Evolutionary conservation across 1,140 invertebrate species (phyloP), one percentile per base, ranked within the genome.

Genomic region (Gryon sp.): DNA sequence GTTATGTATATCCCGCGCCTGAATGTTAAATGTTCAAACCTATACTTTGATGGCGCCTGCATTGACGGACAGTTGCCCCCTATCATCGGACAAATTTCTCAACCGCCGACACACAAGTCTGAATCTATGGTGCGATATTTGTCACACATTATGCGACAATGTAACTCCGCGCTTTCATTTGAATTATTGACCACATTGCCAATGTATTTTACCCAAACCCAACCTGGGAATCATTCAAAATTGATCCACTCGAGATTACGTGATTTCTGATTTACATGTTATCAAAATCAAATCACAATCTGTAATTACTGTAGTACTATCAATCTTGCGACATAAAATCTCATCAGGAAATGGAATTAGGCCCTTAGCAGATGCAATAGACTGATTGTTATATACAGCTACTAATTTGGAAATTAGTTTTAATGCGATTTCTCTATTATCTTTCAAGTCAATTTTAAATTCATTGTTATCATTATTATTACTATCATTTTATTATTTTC

Each of bases 41-140:
- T n/a, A 9, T 53, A 18, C 22, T 14, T n/a, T 18, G 18, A 74
- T 76, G 81, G 76, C 83, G 79, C 74, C 83, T 78, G 46, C 60
- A 76, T 76, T 85, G 86, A 86, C 83, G 79, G 83, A 84, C 83
- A 86, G 52, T 72, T 70, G 52, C 72, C 76, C 82, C n/a, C n/a
- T n/a, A 80, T 83, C 81, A 85, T 69, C 82, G 74, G 26, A 12
- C 15, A 19, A 63, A 52, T 50, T 46, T 55, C 53, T 76, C 16
- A 55, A 40, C 57, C 0, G 4, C 12, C 46, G 12, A 7, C 16
- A 6, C 26, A 30, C 28, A 52, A 11, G 28, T 22, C 34, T 16
- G 26, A 50, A 62, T 72, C 55, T 72, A 72, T 62, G 55, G 19
- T n/a, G 40, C 15, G 14, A 11, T 53, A 55, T 52, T 38, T 43